Percentiles rank a stretch among this genome's conserved stretches.
Conservation (phyloP, 2,888 invertebrate species). For the Steinernema scapterisci region DNA sequence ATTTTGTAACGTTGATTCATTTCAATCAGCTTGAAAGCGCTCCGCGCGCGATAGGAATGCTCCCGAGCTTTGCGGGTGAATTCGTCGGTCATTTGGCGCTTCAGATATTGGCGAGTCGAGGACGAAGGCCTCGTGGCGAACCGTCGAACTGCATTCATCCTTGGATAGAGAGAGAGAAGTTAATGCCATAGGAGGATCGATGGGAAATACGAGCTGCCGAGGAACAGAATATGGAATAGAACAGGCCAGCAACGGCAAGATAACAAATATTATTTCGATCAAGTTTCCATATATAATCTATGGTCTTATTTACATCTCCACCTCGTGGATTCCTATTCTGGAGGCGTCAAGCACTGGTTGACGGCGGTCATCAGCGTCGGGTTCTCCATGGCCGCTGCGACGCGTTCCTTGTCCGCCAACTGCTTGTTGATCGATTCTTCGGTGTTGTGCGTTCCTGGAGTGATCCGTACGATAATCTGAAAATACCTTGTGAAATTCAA, state of each 20-base stretch:
- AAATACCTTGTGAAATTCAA: background rate
- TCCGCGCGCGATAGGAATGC: constrained; percentile 61
- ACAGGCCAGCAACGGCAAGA: too few species aligned
- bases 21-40: constrained; percentile 66
- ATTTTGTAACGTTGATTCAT: constrained; percentile 61
- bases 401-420: constrained; percentile 93
- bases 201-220: background rate
- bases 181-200: background rate
- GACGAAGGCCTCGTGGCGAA: constrained; percentile 10
- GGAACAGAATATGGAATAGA: background rate
- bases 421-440: constrained; percentile 94
- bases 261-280: constrained; percentile 33
- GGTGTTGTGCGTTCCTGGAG: constrained; percentile 88
- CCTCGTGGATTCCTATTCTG: constrained; percentile 42
- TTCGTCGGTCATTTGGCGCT: constrained; percentile 58
- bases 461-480: constrained; percentile 67
- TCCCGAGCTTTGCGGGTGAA: constrained; percentile 53
- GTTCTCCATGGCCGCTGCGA: constrained; percentile 96
- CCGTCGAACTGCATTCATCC: background rate
- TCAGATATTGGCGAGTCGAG: constrained; percentile 43
- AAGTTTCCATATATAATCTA: constrained; percentile 23
- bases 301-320: constrained; percentile 28
- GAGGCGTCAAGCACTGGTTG: constrained; percentile 80
- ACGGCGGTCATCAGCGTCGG: constrained; percentile 86
- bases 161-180: too few species aligned